Evolutionary conservation across 2,888 invertebrate species (phyloP).

Genomic region (Pheosia tremula): DNA sequence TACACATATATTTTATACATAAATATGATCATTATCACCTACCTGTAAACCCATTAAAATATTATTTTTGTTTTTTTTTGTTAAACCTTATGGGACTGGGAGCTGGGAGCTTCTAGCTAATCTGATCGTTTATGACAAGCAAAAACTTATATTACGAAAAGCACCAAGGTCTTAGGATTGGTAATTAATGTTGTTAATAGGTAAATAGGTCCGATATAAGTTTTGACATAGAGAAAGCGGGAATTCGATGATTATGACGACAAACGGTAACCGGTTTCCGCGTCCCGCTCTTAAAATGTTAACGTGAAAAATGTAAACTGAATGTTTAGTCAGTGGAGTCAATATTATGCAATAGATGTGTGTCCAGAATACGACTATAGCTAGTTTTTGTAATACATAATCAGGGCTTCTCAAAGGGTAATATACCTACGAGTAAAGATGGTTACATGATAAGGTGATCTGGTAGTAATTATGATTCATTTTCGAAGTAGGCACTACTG

Average conservation of each 20-base stretch:
- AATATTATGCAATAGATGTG: not conserved
- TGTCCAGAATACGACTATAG: not conserved
- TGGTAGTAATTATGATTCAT: no score
- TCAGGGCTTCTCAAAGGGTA: not conserved
- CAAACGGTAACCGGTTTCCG: not conserved
- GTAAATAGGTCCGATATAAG: not conserved
- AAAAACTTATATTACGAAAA: not conserved
- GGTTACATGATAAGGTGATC: no score
- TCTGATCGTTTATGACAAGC: no score
- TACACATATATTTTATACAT: no score
- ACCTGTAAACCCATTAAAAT: no score
- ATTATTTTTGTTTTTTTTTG: no score
- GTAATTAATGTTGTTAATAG: not conserved
- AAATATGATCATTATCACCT: no score
- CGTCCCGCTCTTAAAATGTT: not conserved
- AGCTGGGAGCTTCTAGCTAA: no score
- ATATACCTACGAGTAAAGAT: no score
- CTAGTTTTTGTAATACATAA: not conserved
- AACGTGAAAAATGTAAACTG: not conserved
- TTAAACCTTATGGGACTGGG: no score
- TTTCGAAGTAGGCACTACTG: no score
- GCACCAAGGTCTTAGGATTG: not conserved
- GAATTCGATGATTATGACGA: not conserved
- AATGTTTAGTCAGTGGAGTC: not conserved
- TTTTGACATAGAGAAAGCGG: slow-evolving; percentile 4